Conservation (phyloP, 2,797 vertebrate species). For the Neosilurus mollespiculum region DNA sequence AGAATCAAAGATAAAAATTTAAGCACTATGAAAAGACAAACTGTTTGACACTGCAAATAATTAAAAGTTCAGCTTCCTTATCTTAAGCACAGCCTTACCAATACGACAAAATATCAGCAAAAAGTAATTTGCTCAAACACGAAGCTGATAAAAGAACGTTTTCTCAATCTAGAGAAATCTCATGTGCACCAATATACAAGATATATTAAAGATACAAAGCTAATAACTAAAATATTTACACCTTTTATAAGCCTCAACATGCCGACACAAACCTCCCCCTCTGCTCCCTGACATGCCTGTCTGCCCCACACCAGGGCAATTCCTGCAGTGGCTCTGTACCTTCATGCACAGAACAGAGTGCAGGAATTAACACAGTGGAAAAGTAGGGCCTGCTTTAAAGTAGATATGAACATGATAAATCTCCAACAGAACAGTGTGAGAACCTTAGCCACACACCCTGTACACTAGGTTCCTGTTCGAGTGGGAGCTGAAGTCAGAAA, state of each 20-base stretch:
- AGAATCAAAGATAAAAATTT: background rate
- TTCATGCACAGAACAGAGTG: conserved; percentile 29
- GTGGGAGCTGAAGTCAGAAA: background rate
- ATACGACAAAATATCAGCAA: background rate
- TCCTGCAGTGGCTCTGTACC: conserved; percentile 12
- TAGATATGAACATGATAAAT: conserved; percentile 55
- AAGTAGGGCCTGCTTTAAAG: conserved; percentile 42
- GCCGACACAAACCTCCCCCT: background rate
- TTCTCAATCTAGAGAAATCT: background rate
- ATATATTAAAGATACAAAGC: background rate
- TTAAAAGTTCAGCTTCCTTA: background rate
- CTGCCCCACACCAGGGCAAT: background rate
- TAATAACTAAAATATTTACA: conserved; percentile 8
- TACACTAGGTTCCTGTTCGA: background rate
- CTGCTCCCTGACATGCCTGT: background rate
- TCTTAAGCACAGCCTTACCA: background rate
- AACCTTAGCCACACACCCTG: conserved; percentile 5
- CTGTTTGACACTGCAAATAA: background rate
- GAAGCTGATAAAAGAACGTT: background rate
- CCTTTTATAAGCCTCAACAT: conserved; percentile 1
- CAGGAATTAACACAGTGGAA: conserved; percentile 38
- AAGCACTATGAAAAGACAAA: background rate
- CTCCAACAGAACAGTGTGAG: conserved; percentile 11
- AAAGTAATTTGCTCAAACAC: background rate
- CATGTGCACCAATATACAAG: background rate